Percentiles rank a stretch among this genome's conserved stretches.
Evolutionary conservation across 37 sponge, comb jelly and placozoan genomes (phyloP).

Genomic region (Mnemiopsis leidyi): DNA sequence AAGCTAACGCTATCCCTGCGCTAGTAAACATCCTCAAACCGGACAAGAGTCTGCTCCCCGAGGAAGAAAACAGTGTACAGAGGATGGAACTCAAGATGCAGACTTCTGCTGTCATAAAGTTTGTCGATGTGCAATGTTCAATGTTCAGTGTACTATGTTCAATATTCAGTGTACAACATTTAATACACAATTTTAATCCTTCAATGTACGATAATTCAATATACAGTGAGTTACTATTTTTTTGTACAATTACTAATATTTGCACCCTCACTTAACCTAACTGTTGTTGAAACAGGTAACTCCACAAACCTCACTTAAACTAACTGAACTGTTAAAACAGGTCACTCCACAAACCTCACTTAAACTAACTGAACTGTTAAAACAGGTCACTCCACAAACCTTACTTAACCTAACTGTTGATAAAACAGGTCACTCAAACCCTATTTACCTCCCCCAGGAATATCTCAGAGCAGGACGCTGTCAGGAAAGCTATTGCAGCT

Average conservation of each 20-base stretch:
- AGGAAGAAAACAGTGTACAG: conserved; percentile 62
- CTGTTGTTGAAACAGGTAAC: background rate
- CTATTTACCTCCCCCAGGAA: background rate
- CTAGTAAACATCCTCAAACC: conserved; percentile 49
- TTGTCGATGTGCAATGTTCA: no score
- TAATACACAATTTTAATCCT: no score
- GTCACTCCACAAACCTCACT: background rate
- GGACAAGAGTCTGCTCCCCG: background rate
- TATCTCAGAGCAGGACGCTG: background rate
- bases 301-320: background rate
- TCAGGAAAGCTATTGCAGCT: conserved; percentile 50
- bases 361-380: background rate
- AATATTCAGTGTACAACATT: no score
- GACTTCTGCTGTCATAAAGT: conserved; percentile 53
- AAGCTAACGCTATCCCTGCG: conserved; percentile 15
- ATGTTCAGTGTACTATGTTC: no score
- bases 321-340: background rate
- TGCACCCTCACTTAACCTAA: background rate
- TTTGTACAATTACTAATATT: no score
- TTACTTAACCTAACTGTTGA: background rate
- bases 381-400: background rate
- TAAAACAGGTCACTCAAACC: background rate
- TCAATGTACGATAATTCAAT: no score
- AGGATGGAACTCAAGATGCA: conserved; percentile 57
- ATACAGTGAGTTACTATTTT: no score